Evolutionary conservation across 1,140 invertebrate species (phyloP).

Genomic region (Zeugodacus cucurbitae): DNA sequence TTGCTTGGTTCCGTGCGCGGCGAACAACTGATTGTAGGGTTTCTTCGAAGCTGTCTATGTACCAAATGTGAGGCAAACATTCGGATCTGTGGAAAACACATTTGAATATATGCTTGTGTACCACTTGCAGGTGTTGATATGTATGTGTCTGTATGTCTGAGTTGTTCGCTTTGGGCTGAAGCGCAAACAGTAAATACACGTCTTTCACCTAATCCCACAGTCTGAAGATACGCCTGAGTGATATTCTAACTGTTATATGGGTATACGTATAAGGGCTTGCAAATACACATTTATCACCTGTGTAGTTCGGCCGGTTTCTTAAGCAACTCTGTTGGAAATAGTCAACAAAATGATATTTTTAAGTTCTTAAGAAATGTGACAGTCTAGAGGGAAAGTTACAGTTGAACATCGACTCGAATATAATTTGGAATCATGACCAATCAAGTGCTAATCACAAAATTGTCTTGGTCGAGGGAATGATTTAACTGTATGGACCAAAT

Average conservation of each 20-base stretch:
- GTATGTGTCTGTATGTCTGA: neutral
- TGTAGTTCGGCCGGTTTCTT: neutral
- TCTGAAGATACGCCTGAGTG: neutral
- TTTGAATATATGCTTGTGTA: neutral
- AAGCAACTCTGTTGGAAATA: neutral
- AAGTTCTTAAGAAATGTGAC: too few species aligned
- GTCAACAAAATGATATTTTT: too few species aligned
- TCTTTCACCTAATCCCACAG: neutral
- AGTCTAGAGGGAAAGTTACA: neutral
- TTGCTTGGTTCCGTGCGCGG: neutral
- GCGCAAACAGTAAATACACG: neutral
- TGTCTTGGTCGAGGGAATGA: too few species aligned
- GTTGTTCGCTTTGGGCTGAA: neutral
- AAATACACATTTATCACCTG: neutral
- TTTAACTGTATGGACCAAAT: too few species aligned
- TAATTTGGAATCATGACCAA: too few species aligned
- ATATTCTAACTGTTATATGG: neutral
- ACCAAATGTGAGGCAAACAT: neutral
- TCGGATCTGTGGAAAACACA: neutral
- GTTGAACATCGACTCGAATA: too few species aligned
- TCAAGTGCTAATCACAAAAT: too few species aligned
- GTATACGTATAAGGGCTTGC: too few species aligned
- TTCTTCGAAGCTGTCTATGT: neutral
- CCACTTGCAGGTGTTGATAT: neutral
- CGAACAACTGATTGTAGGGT: constrained; percentile 8